Percentiles rank a stretch among this genome's conserved stretches.
These are phyloP conservation scores for Gnathonemus echidnorhynchus DNA, from an alignment of 2,113 vertebrate species.

Conservation along the genomic window DNA sequence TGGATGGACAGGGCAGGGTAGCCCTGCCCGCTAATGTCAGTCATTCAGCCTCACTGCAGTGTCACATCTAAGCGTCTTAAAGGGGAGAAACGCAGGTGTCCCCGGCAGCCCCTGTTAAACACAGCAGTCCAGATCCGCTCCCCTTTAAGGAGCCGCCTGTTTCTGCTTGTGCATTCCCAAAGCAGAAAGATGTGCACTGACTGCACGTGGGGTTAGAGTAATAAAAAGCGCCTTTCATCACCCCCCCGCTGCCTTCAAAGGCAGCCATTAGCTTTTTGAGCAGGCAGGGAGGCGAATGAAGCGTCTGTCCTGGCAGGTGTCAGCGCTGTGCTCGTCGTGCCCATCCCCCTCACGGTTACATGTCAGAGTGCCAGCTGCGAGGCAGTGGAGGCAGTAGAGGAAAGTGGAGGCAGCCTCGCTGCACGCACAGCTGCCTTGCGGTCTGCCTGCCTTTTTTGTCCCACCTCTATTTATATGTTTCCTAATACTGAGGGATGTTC, in stretches of 20 bases:
- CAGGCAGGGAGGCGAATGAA: not conserved
- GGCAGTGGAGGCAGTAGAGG: not conserved
- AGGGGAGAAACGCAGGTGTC: slow-evolving; percentile 28
- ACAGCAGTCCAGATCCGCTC: slow-evolving; percentile 46
- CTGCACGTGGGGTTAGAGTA: slow-evolving; percentile 27
- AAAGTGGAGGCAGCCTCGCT: not conserved
- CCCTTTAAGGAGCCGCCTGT: slow-evolving; percentile 38
- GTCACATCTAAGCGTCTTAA: not conserved
- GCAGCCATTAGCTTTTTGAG: slow-evolving; percentile 49
- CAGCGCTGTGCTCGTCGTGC: not conserved
- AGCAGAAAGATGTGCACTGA: slow-evolving; percentile 21
- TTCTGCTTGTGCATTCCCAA: slow-evolving; percentile 43
- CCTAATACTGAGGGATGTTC: slow-evolving; percentile 22
- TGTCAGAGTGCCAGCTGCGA: not conserved
- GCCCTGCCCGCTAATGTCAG: not conserved
- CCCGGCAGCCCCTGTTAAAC: slow-evolving; percentile 29
- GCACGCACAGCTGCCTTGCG: slow-evolving; percentile 2
- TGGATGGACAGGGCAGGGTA: not conserved
- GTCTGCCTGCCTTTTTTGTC: slow-evolving; percentile 6
- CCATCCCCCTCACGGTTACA: not conserved
- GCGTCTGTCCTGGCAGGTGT: not conserved
- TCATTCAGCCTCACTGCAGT: not conserved
- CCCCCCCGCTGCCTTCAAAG: slow-evolving; percentile 56
- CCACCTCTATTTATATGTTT: slow-evolving; percentile 22
- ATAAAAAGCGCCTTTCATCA: slow-evolving; percentile 54